Evolutionary conservation across 2,113 vertebrate species (phyloP), one percentile per base, ranked within the genome.

Genomic region (Burhinus bistriatus): DNA sequence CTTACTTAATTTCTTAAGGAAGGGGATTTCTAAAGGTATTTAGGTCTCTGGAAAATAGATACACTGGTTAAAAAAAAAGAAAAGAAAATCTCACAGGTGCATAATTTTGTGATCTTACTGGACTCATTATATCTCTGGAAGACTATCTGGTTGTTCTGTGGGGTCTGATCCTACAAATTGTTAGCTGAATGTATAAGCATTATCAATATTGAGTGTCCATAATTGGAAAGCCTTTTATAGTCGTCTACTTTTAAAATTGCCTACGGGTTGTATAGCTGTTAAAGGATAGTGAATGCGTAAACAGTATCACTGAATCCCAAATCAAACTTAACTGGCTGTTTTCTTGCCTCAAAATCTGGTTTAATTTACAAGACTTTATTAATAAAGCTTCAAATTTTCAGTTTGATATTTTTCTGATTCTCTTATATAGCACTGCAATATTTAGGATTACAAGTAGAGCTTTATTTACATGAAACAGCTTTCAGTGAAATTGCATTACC

Each of bases 391-490:
- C 38, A 54, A 47, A 20, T 76, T 80, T 96, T 91, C 1, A 0
- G 27, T 72, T 89, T 65, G 6, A 4, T 77, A 12, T 73, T 87
- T 87, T 92, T 70, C 40, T 49, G 29, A 45, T 94, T 29, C 38
- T 44, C 34, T 58, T 79, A 14, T 3, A 8, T 10, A 66, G 20
- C 25, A 71, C 45, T 83, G 58, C 38, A 65, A 19, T 91, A 36
- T 73, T 87, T 90, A 51, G 45, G 51, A 62, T 77, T 89, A 57
- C 75, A 94, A 83, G 64, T 66, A 27, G 8, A 70, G 22, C 55
- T 77, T 91, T 91, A 72, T 95, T 95, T 93, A 89, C 94, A 92
- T 79, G 30, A 57, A 76, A 72, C 16, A 57, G 61, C 70, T 85
- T 84, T 80, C 62, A 55, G 52, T 75, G 68, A 87, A 95, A 97